Evolutionary conservation across 2,888 invertebrate genomes (phyloP).

Genomic region (Drosophila ezoana): DNA sequence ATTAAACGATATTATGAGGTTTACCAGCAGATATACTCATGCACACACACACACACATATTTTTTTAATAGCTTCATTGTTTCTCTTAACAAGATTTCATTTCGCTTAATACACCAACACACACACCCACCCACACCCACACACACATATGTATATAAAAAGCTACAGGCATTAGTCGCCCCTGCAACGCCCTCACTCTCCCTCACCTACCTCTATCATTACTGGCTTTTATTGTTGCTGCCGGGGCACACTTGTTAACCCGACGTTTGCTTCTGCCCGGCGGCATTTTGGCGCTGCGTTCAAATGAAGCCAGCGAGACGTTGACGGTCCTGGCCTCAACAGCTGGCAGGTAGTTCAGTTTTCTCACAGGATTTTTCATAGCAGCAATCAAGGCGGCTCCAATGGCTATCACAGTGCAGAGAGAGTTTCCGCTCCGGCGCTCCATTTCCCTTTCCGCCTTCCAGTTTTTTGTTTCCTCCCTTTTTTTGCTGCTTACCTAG

Average conservation of each 20-base stretch:
- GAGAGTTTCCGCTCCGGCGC: constrained; percentile 61
- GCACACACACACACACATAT: constrained; percentile 14
- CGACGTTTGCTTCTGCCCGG: constrained; percentile 62
- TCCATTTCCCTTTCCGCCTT: constrained; percentile 53
- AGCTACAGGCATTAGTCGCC: constrained; percentile 29
- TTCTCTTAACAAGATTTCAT: constrained; percentile 78
- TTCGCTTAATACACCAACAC: constrained; percentile 73
- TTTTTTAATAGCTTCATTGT: constrained; percentile 78
- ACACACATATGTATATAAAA: constrained; percentile 9
- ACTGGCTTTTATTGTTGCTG: constrained; percentile 65
- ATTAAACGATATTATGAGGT: constrained; percentile 80
- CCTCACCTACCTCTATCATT: constrained; percentile 22
- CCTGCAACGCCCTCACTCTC: neutral
- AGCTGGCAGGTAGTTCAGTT: constrained; percentile 37
- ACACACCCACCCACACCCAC: constrained; percentile 15
- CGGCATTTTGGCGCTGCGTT: constrained; percentile 66
- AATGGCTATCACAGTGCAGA: constrained; percentile 61
- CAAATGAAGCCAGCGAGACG: constrained; percentile 62
- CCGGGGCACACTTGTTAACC: constrained; percentile 67
- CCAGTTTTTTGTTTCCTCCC: constrained; percentile 14
- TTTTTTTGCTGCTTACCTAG: constrained; percentile 16
- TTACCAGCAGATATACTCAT: constrained; percentile 51
- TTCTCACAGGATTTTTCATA: constrained; percentile 53
- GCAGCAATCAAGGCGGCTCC: constrained; percentile 71
- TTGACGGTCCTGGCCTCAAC: constrained; percentile 17